A percentile compares a stretch with the other conserved stretches of the same genome.
Evolutionary conservation across 2,797 vertebrate species (phyloP).

Genomic region (Takifugu rubripes): DNA sequence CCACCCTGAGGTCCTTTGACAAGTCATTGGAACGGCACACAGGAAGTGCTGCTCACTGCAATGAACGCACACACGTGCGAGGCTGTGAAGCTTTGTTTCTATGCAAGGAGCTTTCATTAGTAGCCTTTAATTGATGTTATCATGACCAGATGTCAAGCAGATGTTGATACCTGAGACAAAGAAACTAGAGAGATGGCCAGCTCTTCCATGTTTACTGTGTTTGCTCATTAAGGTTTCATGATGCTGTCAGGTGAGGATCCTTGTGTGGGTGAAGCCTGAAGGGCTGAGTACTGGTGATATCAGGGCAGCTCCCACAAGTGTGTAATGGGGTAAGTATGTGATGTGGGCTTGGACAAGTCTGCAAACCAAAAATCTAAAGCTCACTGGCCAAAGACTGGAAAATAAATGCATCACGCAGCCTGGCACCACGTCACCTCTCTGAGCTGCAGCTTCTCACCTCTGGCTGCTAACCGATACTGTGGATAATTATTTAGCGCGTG

Average conservation of each 20-base stretch:
- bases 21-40: constrained; percentile 23
- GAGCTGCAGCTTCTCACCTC: constrained; percentile 49
- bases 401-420: neutral
- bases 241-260: constrained; percentile 10
- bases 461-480: constrained; percentile 39
- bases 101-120: constrained; percentile 10
- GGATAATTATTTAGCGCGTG: constrained; percentile 47
- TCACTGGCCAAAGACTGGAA: neutral
- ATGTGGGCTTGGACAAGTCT: neutral
- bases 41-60: constrained; percentile 7
- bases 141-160: constrained; percentile 32
- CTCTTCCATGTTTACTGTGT: constrained; percentile 57
- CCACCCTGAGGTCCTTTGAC: constrained; percentile 6
- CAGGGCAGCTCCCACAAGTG: neutral
- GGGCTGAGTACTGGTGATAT: neutral
- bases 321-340: constrained; percentile 1
- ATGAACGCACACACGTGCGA: too few species aligned
- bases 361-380: neutral
- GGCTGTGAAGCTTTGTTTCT: too few species aligned
- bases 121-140: constrained; percentile 20
- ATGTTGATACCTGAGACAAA: constrained; percentile 28
- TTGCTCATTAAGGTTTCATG: constrained; percentile 51
- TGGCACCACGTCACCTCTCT: constrained; percentile 7
- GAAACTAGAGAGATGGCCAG: constrained; percentile 10
- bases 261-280: neutral